Evolutionary conservation across 2,113 vertebrate genomes (phyloP).

Genomic region (Dunckerocampus dactyliophorus): DNA sequence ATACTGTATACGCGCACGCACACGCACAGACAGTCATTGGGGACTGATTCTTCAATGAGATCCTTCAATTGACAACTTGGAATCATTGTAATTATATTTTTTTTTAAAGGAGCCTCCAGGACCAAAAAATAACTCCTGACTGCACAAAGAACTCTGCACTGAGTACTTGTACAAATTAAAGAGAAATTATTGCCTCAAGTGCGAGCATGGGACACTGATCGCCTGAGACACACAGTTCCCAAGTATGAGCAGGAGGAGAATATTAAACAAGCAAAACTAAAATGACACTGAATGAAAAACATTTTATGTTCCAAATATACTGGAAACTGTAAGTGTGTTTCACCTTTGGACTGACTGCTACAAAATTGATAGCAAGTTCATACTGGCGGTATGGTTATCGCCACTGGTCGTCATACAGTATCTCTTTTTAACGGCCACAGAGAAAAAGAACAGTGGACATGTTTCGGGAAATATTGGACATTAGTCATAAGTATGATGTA

Average conservation of each 20-base stretch:
- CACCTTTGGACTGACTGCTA: not conserved
- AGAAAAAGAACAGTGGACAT: too few species aligned
- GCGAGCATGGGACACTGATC: constrained; percentile 9
- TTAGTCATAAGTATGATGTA: too few species aligned
- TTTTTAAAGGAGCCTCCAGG: constrained; percentile 26
- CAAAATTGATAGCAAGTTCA: too few species aligned
- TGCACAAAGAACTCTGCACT: constrained; percentile 19
- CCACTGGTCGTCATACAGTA: too few species aligned
- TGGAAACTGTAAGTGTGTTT: not conserved
- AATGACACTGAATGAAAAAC: too few species aligned
- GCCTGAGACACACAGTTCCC: constrained; percentile 36
- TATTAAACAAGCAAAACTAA: constrained; percentile 11
- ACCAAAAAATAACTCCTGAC: constrained; percentile 20
- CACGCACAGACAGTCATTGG: constrained; percentile 26
- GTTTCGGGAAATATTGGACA: too few species aligned
- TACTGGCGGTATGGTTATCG: too few species aligned
- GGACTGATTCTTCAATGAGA: constrained; percentile 18
- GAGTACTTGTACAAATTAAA: constrained; percentile 32
- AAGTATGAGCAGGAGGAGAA: constrained; percentile 1
- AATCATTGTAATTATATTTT: constrained; percentile 45
- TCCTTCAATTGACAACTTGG: constrained; percentile 32
- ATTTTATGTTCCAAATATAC: too few species aligned
- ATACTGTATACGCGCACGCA: too few species aligned
- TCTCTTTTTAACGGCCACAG: too few species aligned
- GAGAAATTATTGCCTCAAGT: constrained; percentile 15